Evolutionary conservation across 2,113 vertebrate species (phyloP).

Genomic region (Cyanistes caeruleus): DNA sequence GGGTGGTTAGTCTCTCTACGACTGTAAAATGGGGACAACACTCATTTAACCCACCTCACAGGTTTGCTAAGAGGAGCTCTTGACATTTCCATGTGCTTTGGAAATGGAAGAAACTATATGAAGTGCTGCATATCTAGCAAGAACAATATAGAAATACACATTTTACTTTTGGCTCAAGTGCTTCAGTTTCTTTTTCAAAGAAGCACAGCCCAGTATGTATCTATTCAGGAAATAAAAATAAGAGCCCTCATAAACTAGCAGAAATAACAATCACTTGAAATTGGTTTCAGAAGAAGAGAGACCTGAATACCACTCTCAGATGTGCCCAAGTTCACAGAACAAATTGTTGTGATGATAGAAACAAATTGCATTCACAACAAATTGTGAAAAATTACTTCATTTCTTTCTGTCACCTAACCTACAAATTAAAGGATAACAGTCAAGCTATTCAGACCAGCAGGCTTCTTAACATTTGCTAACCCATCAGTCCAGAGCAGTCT

Average conservation of each 20-base stretch:
- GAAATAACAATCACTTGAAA: not conserved
- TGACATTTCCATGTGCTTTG: not conserved
- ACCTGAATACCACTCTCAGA: not conserved
- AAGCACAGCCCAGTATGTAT: not conserved
- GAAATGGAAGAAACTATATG: not conserved
- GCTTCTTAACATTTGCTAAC: not conserved
- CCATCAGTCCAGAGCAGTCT: not conserved
- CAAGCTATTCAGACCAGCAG: not conserved
- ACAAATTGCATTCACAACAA: not conserved
- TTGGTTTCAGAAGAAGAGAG: not conserved
- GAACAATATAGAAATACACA: not conserved
- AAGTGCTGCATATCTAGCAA: not conserved
- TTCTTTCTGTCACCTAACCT: not conserved
- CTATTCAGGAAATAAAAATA: not conserved
- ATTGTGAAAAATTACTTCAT: not conserved
- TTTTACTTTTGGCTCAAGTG: not conserved
- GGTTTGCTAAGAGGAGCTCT: not conserved
- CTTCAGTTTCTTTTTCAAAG: not conserved
- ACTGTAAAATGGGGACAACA: slow-evolving; percentile 45
- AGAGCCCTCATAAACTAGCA: not conserved
- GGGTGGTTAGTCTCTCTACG: slow-evolving; percentile 23
- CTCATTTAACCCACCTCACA: slow-evolving; percentile 31
- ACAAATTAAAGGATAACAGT: not conserved
- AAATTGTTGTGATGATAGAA: not conserved
- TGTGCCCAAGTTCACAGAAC: not conserved